Conservation (phyloP, 2,113 vertebrate species). For the Aramus guarauna region DNA sequence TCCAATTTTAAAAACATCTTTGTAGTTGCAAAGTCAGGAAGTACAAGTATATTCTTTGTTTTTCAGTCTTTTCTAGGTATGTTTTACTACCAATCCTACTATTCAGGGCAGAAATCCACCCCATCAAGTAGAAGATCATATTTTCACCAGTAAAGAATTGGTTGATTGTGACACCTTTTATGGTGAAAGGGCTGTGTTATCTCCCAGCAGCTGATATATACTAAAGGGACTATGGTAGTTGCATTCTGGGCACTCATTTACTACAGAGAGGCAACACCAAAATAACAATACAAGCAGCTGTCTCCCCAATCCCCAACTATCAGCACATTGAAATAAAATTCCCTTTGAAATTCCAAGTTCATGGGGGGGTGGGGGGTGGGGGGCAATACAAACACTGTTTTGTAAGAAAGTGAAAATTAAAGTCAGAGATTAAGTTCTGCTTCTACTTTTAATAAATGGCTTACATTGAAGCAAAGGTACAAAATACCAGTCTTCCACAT, state of each 20-base stretch:
- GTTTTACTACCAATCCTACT: not conserved
- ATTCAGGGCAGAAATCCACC: not conserved
- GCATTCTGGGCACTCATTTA: not conserved
- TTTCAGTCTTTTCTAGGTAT: not conserved
- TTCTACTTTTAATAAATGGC: not conserved
- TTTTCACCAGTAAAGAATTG: not conserved
- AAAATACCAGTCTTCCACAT: not conserved
- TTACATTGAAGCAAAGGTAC: not conserved
- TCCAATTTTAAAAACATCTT: not conserved
- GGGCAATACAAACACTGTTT: not conserved
- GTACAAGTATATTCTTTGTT: not conserved
- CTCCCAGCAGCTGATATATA: not conserved
- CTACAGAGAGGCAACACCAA: not conserved
- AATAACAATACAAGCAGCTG: not conserved
- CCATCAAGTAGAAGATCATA: not conserved
- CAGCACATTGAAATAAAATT: not conserved
- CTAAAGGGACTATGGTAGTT: not conserved
- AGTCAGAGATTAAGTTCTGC: not conserved
- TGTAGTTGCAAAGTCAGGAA: not conserved
- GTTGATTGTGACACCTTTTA: not conserved
- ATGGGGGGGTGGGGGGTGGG: accelerated
- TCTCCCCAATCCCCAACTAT: not conserved
- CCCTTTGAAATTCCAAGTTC: not conserved
- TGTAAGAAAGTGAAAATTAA: not conserved
- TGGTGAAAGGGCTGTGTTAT: not conserved